phyloP scores from a whole-genome alignment of 1,140 invertebrate species.

The Aphidius ervi region DNA sequence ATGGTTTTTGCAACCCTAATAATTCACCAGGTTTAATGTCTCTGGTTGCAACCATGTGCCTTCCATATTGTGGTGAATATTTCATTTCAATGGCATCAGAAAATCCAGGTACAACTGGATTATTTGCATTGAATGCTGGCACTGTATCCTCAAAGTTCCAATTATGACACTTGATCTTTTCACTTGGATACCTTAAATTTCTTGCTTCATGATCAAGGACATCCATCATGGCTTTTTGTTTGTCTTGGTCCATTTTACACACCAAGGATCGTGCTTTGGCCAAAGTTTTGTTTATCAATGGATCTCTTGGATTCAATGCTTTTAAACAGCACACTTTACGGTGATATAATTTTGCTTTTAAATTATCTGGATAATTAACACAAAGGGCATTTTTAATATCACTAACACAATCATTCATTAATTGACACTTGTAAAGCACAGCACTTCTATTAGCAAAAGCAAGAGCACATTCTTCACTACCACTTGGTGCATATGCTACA shows the following conservation, averaged over 20 bases:
- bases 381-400: conserved; percentile 1
- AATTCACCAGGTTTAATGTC: conserved; percentile 73
- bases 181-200: background rate
- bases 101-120: conserved; percentile 56
- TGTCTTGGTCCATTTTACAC: too few species aligned
- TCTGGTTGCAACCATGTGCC: conserved; percentile 61
- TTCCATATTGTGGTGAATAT: conserved; percentile 57
- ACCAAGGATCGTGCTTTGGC: too few species aligned
- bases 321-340: too few species aligned
- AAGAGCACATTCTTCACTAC: background rate
- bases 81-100: conserved; percentile 59
- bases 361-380: background rate
- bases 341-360: background rate
- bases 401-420: background rate
- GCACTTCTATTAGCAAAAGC: background rate
- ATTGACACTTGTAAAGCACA: background rate
- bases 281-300: background rate
- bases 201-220: background rate
- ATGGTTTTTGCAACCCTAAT: conserved; percentile 74
- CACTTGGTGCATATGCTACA: conserved; percentile 6
- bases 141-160: conserved; percentile 6
- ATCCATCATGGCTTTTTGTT: background rate
- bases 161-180: background rate
- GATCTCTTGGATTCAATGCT: too few species aligned
- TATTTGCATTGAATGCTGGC: conserved; percentile 9